A percentile compares a stretch with the other conserved stretches of the same genome.
These are phyloP conservation scores for Petrocephalus microphthalmus DNA, from an alignment of 2,113 vertebrate species.

Conservation along the genomic window DNA sequence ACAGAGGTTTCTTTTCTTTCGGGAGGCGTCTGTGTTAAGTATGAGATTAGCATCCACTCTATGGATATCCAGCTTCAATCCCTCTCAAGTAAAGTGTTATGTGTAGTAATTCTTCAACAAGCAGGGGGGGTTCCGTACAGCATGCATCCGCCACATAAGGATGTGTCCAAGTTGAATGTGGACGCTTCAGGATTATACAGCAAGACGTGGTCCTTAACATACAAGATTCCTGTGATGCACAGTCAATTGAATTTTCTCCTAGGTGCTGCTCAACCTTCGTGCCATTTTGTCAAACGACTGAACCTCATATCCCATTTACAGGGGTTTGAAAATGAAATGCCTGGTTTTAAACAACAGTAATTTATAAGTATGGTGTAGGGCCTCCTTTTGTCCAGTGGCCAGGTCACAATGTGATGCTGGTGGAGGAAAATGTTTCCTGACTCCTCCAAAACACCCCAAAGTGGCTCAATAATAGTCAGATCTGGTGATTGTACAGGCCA, in stretches of 20 bases:
- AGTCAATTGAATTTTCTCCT: neutral
- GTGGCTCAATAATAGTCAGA: too few species aligned
- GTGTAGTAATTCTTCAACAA: neutral
- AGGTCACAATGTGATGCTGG: neutral
- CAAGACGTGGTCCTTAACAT: neutral
- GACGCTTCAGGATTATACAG: neutral
- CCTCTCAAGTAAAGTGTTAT: neutral
- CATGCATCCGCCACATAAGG: neutral
- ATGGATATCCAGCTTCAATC: too few species aligned
- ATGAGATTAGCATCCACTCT: neutral
- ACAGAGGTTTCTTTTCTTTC: neutral
- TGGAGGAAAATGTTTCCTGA: neutral
- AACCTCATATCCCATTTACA: neutral
- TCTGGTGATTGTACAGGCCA: too few species aligned
- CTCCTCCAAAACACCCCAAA: neutral
- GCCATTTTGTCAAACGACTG: neutral
- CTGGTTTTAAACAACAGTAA: neutral
- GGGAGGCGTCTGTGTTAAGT: neutral
- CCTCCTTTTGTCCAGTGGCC: neutral
- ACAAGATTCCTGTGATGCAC: neutral
- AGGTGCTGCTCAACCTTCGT: neutral
- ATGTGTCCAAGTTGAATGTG: neutral
- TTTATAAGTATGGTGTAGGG: neutral
- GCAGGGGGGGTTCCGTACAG: neutral
- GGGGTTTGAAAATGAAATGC: neutral